Evolutionary conservation across 1,140 invertebrate species (phyloP), one percentile per base, ranked within the genome.

Genomic region (Triops longicaudatus): DNA sequence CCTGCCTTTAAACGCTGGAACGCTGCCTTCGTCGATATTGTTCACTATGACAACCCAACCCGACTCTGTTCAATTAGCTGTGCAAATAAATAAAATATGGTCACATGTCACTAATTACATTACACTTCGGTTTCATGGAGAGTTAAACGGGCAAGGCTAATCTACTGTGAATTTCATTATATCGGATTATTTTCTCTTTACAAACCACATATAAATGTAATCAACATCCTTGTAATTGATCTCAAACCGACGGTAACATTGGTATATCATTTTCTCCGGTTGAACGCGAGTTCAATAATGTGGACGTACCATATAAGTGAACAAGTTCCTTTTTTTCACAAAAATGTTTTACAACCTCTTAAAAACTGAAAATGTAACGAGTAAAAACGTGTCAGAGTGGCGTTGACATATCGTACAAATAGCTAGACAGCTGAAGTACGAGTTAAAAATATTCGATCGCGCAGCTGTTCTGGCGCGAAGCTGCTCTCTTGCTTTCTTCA

Each of bases 11-110:
- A 63, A 63, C 50, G 22, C 22, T 22, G 50, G 50, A 63, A 63
- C 50, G 50, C 50, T 63, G 10, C 50, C 14, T 17, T 22, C 50
- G 50, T 63, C 50, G n/a, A 63, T 63, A 63, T 5, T 63, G 50
- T 22, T 63, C 50, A n/a, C 50, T 63, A 63, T 63, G 50, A 63
- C 50, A 22, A 63, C 50, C 50, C 50, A 63, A 63, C 50, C 50
- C 50, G 50, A 63, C 17, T 63, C 50, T n/a, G 22, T 17, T 63
- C 50, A 63, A 63, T 63, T 63, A 63, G 50, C 50, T 63, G 50
- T 14, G 50, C 17, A 63, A 63, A n/a, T 17, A 63, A 63, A n/a
- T 17, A 63, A 63, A 14, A 63, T 63, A 6, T 14, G 50, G 50
- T 63, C 50, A 63, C 50, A 22, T 22, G 17, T 22, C 22, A 63